Evolutionary conservation across 92 coral and sea anemone species (phyloP), one percentile per base, ranked within the genome.

Genomic region (Heteractis magnifica): DNA sequence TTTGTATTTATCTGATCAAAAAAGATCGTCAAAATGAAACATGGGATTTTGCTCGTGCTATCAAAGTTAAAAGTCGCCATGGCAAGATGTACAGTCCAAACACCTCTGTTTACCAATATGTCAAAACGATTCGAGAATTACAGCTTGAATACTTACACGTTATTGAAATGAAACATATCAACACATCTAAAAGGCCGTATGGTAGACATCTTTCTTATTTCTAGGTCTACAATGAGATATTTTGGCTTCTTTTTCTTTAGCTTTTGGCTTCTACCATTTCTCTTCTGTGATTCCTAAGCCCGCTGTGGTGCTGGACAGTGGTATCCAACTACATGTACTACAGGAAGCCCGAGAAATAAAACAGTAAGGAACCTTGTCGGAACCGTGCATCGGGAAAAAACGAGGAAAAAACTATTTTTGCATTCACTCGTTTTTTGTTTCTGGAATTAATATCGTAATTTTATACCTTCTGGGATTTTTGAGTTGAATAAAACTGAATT

Each of bases 161-260:
- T 97, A 68, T 89, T 92, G 76, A 97, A 94, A 19, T 77, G 88
- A 82, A 97, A 94, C 92, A 97, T 86, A 65, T 97, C 99, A 21
- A 90, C 98, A 62, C 99, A 97, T 26, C 89, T 93, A 83, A 97
- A 97, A 2, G 97, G 92, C 52, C 99, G 88, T 59, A 97, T 86
- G 56, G 99, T 97, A 7, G 97, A 90, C 99, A 97, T 97, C 53
- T 19, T 74, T 1, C 11, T 10, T 6, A 4, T 26, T 75, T 49
- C 49, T 75, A 55, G 14, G 48, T 49, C 56, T 16, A 49, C 6
- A 75, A 6, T 75, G 14, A 49, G 20, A 49, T 75, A 11, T 16
- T 13, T 16, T 75, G 44, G 44, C 3, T 34, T 34, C 44, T 52
- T 75, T 49, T 49, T 49, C 56, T 8, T 20, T 10, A 7, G 8